These are phyloP conservation scores for Melipona quadrifasciata DNA, from an alignment of 1,140 invertebrate species.

Conservation along the genomic window DNA sequence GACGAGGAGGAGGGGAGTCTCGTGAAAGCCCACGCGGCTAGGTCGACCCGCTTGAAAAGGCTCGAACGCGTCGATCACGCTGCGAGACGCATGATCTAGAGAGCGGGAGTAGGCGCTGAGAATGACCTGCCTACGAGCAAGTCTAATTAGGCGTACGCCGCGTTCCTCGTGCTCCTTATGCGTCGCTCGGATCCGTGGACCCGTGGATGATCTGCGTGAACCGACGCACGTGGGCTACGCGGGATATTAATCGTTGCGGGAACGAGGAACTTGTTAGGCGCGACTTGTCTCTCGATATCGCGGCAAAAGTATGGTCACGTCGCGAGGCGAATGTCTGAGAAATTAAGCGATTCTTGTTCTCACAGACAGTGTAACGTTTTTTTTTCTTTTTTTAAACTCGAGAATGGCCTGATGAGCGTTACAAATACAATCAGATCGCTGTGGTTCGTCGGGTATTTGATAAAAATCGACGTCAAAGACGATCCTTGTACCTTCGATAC, in stretches of 20 bases:
- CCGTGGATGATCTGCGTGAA: conserved; percentile 29
- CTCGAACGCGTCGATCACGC: neutral
- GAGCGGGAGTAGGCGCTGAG: conserved; percentile 59
- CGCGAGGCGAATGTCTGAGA: no score
- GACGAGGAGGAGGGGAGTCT: conserved; percentile 32
- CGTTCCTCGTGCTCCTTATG: conserved; percentile 46
- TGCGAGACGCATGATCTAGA: conserved; percentile 48
- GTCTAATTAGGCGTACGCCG: conserved; percentile 70
- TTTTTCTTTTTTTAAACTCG: neutral
- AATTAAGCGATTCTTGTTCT: no score
- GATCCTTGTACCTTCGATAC: conserved; percentile 39
- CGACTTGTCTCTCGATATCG: neutral
- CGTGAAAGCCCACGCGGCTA: conserved; percentile 60
- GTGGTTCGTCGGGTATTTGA: conserved; percentile 17
- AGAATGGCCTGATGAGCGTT: neutral
- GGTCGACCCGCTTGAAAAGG: conserved; percentile 56
- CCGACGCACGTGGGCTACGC: conserved; percentile 26
- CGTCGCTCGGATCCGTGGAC: neutral
- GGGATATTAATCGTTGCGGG: conserved; percentile 41
- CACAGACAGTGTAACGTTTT: no score
- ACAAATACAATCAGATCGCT: conserved; percentile 3
- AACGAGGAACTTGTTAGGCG: conserved; percentile 41
- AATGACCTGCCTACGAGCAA: conserved; percentile 62
- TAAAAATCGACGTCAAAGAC: conserved; percentile 47
- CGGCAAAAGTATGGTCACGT: neutral